A percentile compares a stretch with the other conserved stretches of the same genome.
Conservation (phyloP, 2,888 invertebrate genomes). For the Mythimna lalbum region DNA sequence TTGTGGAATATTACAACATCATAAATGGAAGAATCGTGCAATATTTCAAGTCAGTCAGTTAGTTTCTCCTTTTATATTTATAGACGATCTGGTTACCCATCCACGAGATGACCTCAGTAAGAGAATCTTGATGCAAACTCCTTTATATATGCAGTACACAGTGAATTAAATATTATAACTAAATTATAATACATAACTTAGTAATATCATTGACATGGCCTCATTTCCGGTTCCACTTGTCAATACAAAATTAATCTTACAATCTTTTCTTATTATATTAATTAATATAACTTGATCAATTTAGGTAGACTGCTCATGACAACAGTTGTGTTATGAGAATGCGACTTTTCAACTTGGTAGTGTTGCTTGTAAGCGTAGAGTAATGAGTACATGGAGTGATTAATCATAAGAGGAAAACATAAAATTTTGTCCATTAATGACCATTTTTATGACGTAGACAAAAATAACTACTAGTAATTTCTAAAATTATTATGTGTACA, state of each 20-base stretch:
- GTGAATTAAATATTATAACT: not conserved
- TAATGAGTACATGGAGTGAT: constrained; percentile 3
- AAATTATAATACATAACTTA: too few species aligned
- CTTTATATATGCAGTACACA: not conserved
- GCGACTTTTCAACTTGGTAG: not conserved
- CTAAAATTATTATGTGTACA: too few species aligned
- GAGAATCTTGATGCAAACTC: not conserved
- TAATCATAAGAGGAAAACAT: not conserved
- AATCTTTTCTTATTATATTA: constrained; percentile 9
- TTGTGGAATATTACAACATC: too few species aligned
- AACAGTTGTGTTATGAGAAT: not conserved
- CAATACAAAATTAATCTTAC: constrained; percentile 10
- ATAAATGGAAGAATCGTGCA: too few species aligned
- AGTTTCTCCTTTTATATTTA: too few species aligned
- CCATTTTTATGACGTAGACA: too few species aligned
- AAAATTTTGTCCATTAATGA: too few species aligned
- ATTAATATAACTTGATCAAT: constrained; percentile 8
- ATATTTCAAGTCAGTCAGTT: too few species aligned
- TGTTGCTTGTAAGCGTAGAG: constrained; percentile 7
- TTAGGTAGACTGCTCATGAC: not conserved
- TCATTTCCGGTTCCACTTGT: constrained; percentile 17
- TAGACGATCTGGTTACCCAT: too few species aligned
- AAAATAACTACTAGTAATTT: too few species aligned
- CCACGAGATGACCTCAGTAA: too few species aligned
- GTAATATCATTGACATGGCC: constrained; percentile 2